A percentile compares a stretch with the other conserved stretches of the same genome.
phyloP scores from a whole-genome alignment of 2,888 invertebrate species.

The Trisateles emortualis region DNA sequence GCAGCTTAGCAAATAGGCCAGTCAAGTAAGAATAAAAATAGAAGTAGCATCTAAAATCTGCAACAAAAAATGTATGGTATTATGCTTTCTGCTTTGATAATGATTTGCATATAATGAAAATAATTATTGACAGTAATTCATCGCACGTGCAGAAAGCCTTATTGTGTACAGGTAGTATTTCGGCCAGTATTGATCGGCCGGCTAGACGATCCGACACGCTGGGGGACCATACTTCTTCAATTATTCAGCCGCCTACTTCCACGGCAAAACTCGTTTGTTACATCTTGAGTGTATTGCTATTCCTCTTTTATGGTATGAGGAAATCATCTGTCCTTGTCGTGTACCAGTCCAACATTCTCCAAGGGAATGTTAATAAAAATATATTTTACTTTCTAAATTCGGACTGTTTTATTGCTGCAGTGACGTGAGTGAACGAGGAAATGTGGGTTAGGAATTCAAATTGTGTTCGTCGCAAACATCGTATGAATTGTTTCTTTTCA shows the following conservation, averaged over 20 bases:
- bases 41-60: no score
- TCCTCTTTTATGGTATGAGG: constrained; percentile 60
- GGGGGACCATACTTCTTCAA: constrained; percentile 73
- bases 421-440: constrained; percentile 29
- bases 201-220: constrained; percentile 67
- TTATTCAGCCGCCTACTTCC: constrained; percentile 73
- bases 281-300: constrained; percentile 65
- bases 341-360: constrained; percentile 40
- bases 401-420: constrained; percentile 45
- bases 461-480: constrained; percentile 7
- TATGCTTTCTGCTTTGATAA: no score
- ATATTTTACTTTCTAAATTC: constrained; percentile 44
- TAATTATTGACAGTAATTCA: constrained; percentile 6
- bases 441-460: constrained; percentile 29
- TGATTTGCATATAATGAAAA: no score
- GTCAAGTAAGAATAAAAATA: no score
- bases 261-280: constrained; percentile 56
- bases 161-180: constrained; percentile 37
- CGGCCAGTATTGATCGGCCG: constrained; percentile 63
- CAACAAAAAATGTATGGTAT: no score
- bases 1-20: no score
- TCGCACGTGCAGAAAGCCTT: constrained; percentile 11
- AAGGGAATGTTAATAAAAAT: constrained; percentile 53
- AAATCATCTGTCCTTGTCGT: constrained; percentile 54
- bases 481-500: constrained; percentile 3